Evolutionary conservation across 1,140 invertebrate species (phyloP).

Genomic region (Achatina immaculata): DNA sequence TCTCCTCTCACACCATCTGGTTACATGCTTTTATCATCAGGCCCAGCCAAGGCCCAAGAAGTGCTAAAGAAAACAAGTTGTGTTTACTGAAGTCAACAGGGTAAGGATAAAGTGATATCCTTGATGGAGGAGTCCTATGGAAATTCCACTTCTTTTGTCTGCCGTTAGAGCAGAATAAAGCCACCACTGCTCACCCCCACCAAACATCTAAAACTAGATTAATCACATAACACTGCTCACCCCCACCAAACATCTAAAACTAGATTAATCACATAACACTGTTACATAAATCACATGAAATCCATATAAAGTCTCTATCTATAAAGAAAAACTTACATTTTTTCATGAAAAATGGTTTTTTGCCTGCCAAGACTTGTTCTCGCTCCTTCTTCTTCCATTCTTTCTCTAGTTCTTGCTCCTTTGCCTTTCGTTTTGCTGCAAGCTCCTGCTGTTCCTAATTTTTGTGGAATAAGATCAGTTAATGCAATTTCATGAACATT

Average conservation of each 20-base stretch:
- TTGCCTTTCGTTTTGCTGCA: constrained; percentile 19
- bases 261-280: neutral
- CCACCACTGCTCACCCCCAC: too few species aligned
- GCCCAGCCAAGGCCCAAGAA: too few species aligned
- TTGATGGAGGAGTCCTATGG: too few species aligned
- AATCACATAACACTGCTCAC: too few species aligned
- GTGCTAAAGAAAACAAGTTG: too few species aligned
- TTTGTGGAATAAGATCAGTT: neutral
- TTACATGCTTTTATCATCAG: too few species aligned
- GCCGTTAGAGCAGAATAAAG: too few species aligned
- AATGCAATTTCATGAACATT: too few species aligned
- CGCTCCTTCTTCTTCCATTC: constrained; percentile 36
- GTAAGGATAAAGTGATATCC: too few species aligned
- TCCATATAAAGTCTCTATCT: neutral
- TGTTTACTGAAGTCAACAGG: too few species aligned
- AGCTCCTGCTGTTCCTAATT: constrained; percentile 30
- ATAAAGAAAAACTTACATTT: constrained; percentile 19
- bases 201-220: neutral
- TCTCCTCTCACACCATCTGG: too few species aligned
- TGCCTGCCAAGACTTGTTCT: constrained; percentile 30
- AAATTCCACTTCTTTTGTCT: too few species aligned
- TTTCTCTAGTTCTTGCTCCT: constrained; percentile 20
- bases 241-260: neutral
- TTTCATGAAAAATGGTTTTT: constrained; percentile 37
- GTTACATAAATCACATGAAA: neutral